These are phyloP conservation scores for Enteromius mattozi DNA, from an alignment of 2,797 vertebrate genomes.

Conservation along the genomic window DNA sequence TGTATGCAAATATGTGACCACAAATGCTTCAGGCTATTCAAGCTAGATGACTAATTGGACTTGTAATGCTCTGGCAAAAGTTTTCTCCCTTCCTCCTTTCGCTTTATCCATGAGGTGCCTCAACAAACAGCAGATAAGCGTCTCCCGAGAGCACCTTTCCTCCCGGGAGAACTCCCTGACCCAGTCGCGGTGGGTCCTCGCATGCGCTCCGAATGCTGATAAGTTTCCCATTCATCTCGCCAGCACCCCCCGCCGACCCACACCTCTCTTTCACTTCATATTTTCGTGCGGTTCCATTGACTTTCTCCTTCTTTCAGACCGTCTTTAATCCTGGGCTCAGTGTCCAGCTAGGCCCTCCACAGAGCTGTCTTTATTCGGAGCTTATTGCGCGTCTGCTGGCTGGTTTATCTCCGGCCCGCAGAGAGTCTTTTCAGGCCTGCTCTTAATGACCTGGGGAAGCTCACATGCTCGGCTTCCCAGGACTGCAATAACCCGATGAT, in stretches of 20 bases:
- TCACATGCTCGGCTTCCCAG: constrained; percentile 86
- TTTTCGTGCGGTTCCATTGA: constrained; percentile 84
- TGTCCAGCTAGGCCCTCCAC: constrained; percentile 81
- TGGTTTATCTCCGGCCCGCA: constrained; percentile 85
- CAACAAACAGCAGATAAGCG: constrained; percentile 65
- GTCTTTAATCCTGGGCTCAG: constrained; percentile 82
- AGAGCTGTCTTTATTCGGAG: constrained; percentile 83
- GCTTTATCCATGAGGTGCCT: constrained; percentile 14
- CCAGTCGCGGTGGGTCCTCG: constrained; percentile 51
- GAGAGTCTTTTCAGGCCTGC: constrained; percentile 86
- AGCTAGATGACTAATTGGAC: background rate
- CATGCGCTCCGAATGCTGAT: constrained; percentile 76
- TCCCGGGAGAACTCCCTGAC: constrained; percentile 34
- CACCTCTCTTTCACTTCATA: constrained; percentile 75
- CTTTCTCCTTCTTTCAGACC: constrained; percentile 83
- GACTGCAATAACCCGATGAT: constrained; percentile 78
- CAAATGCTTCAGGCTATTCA: background rate
- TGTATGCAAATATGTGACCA: background rate
- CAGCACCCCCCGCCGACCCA: constrained; percentile 40
- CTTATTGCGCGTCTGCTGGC: constrained; percentile 81
- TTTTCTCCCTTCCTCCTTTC: background rate
- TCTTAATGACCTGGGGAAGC: constrained; percentile 86
- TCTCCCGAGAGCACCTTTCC: constrained; percentile 38
- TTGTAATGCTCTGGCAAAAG: background rate
- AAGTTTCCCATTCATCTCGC: constrained; percentile 73